Evolutionary conservation across 2,888 invertebrate species (phyloP).

Genomic region (Camptogramma bilineatum): DNA sequence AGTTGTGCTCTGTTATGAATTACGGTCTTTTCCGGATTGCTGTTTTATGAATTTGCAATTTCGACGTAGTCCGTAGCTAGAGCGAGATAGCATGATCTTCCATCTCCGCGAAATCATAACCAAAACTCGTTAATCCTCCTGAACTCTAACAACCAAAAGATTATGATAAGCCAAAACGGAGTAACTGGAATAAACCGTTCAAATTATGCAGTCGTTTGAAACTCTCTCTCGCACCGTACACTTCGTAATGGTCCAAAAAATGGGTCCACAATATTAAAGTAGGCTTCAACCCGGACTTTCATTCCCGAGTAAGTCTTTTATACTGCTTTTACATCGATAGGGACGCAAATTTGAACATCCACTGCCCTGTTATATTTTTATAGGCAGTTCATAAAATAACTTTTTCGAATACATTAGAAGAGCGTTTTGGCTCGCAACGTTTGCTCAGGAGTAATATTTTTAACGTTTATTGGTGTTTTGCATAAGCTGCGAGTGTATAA

Average conservation of each 20-base stretch:
- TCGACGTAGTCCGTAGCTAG: slow-evolving; percentile 3
- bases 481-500: slow-evolving; percentile 62
- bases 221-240: slow-evolving; percentile 53
- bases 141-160: slow-evolving; percentile 54
- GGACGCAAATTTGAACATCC: slow-evolving; percentile 72
- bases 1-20: slow-evolving; percentile 33
- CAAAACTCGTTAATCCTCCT: slow-evolving; percentile 50
- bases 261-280: slow-evolving; percentile 68
- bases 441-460: slow-evolving; percentile 73
- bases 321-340: slow-evolving; percentile 70
- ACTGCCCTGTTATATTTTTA: slow-evolving; percentile 79
- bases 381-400: slow-evolving; percentile 79
- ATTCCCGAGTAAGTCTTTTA: slow-evolving; percentile 55
- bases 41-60: slow-evolving; percentile 22
- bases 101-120: slow-evolving; percentile 41
- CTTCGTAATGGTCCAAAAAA: slow-evolving; percentile 66
- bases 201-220: slow-evolving; percentile 61
- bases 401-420: slow-evolving; percentile 76
- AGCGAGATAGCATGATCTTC: slow-evolving; percentile 23
- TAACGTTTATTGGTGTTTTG: slow-evolving; percentile 77
- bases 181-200: slow-evolving; percentile 53
- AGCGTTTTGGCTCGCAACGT: slow-evolving; percentile 64
- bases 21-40: slow-evolving; percentile 24
- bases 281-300: slow-evolving; percentile 56
- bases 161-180: slow-evolving; percentile 57